Percentiles rank a stretch among this genome's conserved stretches.
Evolutionary conservation across 2,888 invertebrate genomes (phyloP).

Genomic region (Timema podura): DNA sequence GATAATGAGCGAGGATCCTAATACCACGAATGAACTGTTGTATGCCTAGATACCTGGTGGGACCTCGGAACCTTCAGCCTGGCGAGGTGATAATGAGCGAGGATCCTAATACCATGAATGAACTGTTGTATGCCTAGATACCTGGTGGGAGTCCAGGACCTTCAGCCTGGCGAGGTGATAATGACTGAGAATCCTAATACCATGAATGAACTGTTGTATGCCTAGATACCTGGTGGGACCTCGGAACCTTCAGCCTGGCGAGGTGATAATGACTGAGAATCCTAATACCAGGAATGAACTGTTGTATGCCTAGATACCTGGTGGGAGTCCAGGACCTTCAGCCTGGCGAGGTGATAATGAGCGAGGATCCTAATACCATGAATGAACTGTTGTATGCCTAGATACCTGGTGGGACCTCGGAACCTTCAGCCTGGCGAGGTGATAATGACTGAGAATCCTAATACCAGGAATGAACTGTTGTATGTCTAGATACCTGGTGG

Average conservation of each 20-base stretch:
- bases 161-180: constrained; percentile 36
- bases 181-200: constrained; percentile 36
- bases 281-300: constrained; percentile 26
- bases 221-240: constrained; percentile 37
- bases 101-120: constrained; percentile 30
- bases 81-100: constrained; percentile 37
- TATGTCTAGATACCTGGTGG: too few species aligned
- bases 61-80: constrained; percentile 35
- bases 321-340: constrained; percentile 36
- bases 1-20: constrained; percentile 38
- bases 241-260: constrained; percentile 35
- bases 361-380: constrained; percentile 35
- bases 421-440: too few species aligned
- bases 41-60: constrained; percentile 36
- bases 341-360: constrained; percentile 36
- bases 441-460: too few species aligned
- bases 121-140: constrained; percentile 31
- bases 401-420: constrained; percentile 37
- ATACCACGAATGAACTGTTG: neutral
- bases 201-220: neutral
- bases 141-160: constrained; percentile 36
- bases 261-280: constrained; percentile 37
- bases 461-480: too few species aligned
- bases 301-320: constrained; percentile 34
- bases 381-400: constrained; percentile 20